Evolutionary conservation across 2,797 vertebrate genomes (phyloP).

Genomic region (Pitangus sulphuratus): DNA sequence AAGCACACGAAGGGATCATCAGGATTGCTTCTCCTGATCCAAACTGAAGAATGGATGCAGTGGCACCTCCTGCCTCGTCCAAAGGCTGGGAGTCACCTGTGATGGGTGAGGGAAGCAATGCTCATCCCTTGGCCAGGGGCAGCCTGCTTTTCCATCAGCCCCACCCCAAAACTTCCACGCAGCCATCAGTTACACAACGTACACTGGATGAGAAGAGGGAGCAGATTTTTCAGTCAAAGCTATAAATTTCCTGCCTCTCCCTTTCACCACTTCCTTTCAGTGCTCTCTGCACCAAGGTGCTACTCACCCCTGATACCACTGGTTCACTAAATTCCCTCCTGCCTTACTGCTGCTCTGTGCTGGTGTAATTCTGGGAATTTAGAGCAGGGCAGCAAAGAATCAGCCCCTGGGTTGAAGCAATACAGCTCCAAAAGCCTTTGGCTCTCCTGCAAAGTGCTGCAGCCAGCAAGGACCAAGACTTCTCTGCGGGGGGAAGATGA

Average conservation of each 20-base stretch:
- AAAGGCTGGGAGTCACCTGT: not conserved
- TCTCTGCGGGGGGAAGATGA: not conserved
- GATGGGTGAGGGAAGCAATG: not conserved
- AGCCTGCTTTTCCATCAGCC: not conserved
- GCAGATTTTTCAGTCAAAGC: not conserved
- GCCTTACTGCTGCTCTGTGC: not conserved
- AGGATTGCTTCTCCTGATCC: not conserved
- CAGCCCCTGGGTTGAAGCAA: not conserved
- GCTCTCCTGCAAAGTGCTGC: not conserved
- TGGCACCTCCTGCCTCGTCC: not conserved
- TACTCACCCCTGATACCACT: not conserved
- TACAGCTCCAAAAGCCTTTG: not conserved
- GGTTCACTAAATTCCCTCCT: not conserved
- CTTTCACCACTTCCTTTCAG: not conserved
- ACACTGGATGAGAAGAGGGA: not conserved
- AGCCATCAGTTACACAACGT: not conserved
- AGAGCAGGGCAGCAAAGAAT: not conserved
- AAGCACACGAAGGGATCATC: not conserved
- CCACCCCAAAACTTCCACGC: accelerated
- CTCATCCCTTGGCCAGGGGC: not conserved
- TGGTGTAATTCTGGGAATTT: not conserved
- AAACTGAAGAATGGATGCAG: not conserved
- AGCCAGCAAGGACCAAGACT: not conserved
- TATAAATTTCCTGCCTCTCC: not conserved
- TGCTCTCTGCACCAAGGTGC: not conserved